Percentiles rank a stretch among this genome's conserved stretches.
These are phyloP conservation scores for Cepaea nemoralis DNA, from an alignment of 1,140 invertebrate genomes.

Conservation along the genomic window DNA sequence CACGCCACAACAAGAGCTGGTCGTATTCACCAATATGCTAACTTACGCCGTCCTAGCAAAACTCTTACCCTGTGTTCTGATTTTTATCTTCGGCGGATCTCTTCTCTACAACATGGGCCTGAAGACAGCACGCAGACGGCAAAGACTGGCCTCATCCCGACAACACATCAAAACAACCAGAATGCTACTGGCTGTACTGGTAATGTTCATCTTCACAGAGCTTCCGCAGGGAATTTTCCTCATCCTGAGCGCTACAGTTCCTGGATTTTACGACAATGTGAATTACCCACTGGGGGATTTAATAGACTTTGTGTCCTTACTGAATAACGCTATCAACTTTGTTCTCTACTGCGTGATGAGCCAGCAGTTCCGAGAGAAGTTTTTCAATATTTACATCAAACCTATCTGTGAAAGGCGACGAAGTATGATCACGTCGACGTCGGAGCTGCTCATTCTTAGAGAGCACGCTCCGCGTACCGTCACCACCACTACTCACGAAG, in stretches of 20 bases:
- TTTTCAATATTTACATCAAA: constrained; percentile 72
- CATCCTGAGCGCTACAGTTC: constrained; percentile 59
- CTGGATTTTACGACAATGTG: constrained; percentile 65
- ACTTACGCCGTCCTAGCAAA: constrained; percentile 68
- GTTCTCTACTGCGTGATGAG: constrained; percentile 95
- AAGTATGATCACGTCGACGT: constrained; percentile 36
- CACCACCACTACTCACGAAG: constrained; percentile 28
- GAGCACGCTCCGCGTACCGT: constrained; percentile 35
- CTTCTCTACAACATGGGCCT: constrained; percentile 72
- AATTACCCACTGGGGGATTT: constrained; percentile 82
- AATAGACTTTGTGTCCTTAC: constrained; percentile 90
- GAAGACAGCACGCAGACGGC: constrained; percentile 66
- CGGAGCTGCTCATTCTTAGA: constrained; percentile 43
- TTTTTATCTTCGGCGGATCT: constrained; percentile 72
- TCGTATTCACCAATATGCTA: constrained; percentile 62
- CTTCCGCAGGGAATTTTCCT: constrained; percentile 78
- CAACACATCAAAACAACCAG: constrained; percentile 78
- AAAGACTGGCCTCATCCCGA: constrained; percentile 70
- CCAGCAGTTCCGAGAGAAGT: constrained; percentile 89
- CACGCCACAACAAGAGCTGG: constrained; percentile 51
- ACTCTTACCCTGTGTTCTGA: constrained; percentile 72
- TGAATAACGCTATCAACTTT: constrained; percentile 93
- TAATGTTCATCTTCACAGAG: constrained; percentile 89
- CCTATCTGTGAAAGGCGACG: constrained; percentile 33
- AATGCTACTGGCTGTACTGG: constrained; percentile 65